These are phyloP conservation scores for Dunckerocampus dactyliophorus DNA, from an alignment of 2,113 vertebrate species.

Conservation along the genomic window DNA sequence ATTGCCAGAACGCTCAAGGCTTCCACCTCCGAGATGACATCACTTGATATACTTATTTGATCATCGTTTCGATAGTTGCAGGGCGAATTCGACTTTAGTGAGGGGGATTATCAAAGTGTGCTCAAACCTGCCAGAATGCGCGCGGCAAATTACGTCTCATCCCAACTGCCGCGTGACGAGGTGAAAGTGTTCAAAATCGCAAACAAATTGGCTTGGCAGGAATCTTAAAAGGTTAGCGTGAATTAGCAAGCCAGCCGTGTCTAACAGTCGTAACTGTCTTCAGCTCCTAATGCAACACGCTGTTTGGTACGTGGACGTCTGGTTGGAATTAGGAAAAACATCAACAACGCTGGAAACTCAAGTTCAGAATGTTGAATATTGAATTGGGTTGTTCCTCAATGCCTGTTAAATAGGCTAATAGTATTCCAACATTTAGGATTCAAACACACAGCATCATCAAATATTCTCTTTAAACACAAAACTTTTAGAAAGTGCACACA, in stretches of 20 bases:
- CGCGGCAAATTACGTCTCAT: too few relatives aligned
- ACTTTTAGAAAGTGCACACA: neutral
- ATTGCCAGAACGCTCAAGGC: slow-evolving; percentile 25
- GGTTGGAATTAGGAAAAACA: slow-evolving; percentile 21
- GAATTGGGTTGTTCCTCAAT: slow-evolving; percentile 31
- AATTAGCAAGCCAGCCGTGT: neutral
- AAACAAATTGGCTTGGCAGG: neutral
- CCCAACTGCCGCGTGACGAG: neutral
- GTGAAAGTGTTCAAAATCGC: neutral
- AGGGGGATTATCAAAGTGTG: slow-evolving; percentile 38
- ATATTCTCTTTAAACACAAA: slow-evolving; percentile 55
- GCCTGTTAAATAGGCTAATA: slow-evolving; percentile 57
- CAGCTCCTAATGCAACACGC: neutral
- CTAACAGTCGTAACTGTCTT: neutral
- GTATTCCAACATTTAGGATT: slow-evolving; percentile 60
- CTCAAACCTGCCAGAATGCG: slow-evolving; percentile 14
- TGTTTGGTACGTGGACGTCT: slow-evolving; percentile 3
- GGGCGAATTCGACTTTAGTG: slow-evolving; percentile 25
- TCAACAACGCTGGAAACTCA: slow-evolving; percentile 9
- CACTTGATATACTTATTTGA: slow-evolving; percentile 21
- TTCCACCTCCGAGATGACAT: slow-evolving; percentile 3
- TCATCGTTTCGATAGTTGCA: slow-evolving; percentile 26
- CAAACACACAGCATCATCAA: slow-evolving; percentile 44
- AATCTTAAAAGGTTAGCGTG: neutral
- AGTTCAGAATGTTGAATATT: slow-evolving; percentile 33